phyloP scores from a whole-genome alignment of 2,797 vertebrate species.

The Jordanella pulchra region DNA sequence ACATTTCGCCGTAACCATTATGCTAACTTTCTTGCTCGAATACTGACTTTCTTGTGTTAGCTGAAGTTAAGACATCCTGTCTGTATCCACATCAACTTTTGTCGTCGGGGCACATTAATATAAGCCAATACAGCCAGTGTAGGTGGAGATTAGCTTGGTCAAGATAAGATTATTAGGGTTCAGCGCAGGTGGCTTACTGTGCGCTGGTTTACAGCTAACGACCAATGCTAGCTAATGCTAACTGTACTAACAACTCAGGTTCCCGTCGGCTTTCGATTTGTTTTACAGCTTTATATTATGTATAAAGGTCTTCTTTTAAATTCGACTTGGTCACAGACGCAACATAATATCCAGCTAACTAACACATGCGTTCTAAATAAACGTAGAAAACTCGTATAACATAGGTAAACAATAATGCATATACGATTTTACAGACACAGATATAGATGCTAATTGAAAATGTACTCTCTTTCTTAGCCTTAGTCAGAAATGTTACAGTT shows the following conservation, averaged over 20 bases:
- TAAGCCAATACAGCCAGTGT: background rate
- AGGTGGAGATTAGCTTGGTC: constrained; percentile 3
- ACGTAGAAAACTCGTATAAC: background rate
- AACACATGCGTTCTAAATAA: background rate
- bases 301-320: background rate
- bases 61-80: constrained; percentile 33
- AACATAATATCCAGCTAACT: rapidly evolving
- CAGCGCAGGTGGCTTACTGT: background rate
- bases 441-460: background rate
- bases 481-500: background rate
- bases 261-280: constrained; percentile 31
- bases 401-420: background rate
- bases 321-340: background rate
- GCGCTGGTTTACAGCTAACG: constrained; percentile 46
- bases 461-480: background rate
- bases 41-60: constrained; percentile 45
- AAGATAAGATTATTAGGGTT: constrained; percentile 6
- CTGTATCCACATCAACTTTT: constrained; percentile 32
- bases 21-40: constrained; percentile 37
- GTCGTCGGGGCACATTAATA: constrained; percentile 12
- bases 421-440: background rate
- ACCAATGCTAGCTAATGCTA: constrained; percentile 62
- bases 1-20: constrained; percentile 42
- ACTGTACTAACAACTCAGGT: constrained; percentile 41
- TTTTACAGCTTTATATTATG: constrained; percentile 19